These are phyloP conservation scores for Chaenocephalus aceratus DNA, from an alignment of 2,113 vertebrate genomes.

Conservation along the genomic window DNA sequence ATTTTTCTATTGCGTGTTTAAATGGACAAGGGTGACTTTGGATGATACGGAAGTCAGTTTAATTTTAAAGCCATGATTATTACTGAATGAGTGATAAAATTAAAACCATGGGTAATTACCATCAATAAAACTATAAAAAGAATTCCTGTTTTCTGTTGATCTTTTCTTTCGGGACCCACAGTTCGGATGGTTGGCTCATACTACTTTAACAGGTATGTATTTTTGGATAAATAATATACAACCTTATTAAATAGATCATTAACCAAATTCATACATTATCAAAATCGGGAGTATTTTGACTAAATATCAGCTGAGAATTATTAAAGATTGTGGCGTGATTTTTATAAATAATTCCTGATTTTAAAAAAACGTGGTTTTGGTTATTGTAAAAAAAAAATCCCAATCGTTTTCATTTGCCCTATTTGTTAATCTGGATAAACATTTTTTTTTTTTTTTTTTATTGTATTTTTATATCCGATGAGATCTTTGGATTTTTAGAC, in stretches of 20 bases:
- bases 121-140: conserved; percentile 96
- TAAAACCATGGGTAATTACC: conserved; percentile 98
- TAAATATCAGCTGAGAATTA: too few relatives aligned
- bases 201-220: not conserved
- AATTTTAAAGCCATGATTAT: conserved; percentile 99
- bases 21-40: conserved; percentile 99
- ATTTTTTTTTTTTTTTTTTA: too few relatives aligned
- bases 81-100: conserved; percentile 99
- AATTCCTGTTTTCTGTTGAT: conserved; percentile 6
- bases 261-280: not conserved
- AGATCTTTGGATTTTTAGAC: not conserved
- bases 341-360: too few relatives aligned
- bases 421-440: too few relatives aligned
- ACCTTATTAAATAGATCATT: too few relatives aligned
- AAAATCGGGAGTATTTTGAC: not conserved
- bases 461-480: not conserved
- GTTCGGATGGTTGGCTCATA: not conserved
- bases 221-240: not conserved
- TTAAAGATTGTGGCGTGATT: too few relatives aligned
- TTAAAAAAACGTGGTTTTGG: too few relatives aligned
- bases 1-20: conserved; percentile 99
- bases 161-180: conserved; percentile 1
- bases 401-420: too few relatives aligned
- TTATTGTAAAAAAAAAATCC: too few relatives aligned
- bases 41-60: conserved; percentile 99